Evolutionary conservation across 2,113 vertebrate genomes (phyloP).

Genomic region (Python bivittatus): DNA sequence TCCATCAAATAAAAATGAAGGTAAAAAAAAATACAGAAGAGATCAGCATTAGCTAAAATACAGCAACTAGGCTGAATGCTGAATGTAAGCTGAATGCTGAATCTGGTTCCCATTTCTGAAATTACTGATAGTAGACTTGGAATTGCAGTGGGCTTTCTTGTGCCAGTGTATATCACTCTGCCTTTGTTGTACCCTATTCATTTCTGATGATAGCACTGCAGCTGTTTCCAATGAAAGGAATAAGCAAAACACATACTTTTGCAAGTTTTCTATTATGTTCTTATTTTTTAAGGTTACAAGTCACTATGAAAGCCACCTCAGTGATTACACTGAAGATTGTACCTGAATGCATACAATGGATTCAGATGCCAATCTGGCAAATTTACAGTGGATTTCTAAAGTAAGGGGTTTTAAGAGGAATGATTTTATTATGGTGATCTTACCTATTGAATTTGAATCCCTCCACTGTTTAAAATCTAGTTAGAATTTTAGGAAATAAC

Average conservation of each 20-base stretch:
- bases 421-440: not conserved
- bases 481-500: constrained; percentile 6
- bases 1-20: not conserved
- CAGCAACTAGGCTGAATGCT: not conserved
- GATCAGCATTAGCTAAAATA: not conserved
- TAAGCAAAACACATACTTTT: not conserved
- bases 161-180: not conserved
- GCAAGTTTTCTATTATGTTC: not conserved
- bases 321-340: not conserved
- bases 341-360: not conserved
- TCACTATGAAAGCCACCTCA: not conserved
- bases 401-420: not conserved
- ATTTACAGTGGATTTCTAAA: not conserved
- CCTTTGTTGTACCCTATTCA: not conserved
- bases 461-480: constrained; percentile 36
- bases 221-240: not conserved
- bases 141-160: not conserved
- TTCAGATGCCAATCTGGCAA: not conserved
- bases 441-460: not conserved
- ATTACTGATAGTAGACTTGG: not conserved
- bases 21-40: not conserved
- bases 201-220: not conserved
- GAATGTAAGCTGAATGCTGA: not conserved
- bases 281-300: not conserved
- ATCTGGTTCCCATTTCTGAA: not conserved